Conservation (phyloP, 2,113 vertebrate species). For the Datnioides undecimradiatus region DNA sequence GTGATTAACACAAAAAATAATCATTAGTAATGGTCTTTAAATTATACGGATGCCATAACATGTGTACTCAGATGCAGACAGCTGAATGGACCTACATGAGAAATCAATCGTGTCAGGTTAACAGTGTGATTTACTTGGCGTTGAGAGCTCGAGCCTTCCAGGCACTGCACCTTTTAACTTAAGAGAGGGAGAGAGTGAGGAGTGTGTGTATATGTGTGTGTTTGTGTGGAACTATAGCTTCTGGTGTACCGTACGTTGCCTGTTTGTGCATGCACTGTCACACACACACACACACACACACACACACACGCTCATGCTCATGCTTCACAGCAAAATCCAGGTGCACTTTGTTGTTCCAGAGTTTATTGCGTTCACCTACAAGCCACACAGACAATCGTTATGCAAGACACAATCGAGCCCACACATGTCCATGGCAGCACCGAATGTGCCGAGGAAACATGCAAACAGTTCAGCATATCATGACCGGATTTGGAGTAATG, state of each 20-base stretch:
- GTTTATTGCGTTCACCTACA: constrained; percentile 74
- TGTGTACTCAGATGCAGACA: constrained; percentile 51
- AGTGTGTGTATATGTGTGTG: constrained; percentile 10
- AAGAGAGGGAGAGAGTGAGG: constrained; percentile 24
- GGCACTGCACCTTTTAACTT: constrained; percentile 78
- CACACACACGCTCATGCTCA: too few relatives aligned
- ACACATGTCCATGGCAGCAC: constrained; percentile 63
- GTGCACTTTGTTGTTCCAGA: constrained; percentile 79
- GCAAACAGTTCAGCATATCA: constrained; percentile 5
- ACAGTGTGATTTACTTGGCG: constrained; percentile 76
- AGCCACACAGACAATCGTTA: constrained; percentile 68
- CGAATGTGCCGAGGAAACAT: constrained; percentile 22
- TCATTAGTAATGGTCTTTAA: constrained; percentile 57
- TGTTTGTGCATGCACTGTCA: constrained; percentile 66
- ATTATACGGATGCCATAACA: constrained; percentile 45
- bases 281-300: constrained; percentile 28
- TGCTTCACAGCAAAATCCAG: constrained; percentile 71
- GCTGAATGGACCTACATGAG: constrained; percentile 64
- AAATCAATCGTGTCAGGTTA: constrained; percentile 76
- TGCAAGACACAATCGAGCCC: constrained; percentile 63
- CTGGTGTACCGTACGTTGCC: constrained; percentile 53
- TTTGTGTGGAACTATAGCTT: constrained; percentile 8
- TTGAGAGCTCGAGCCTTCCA: constrained; percentile 75
- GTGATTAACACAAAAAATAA: constrained; percentile 60
- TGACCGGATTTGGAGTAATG: constrained; percentile 50